Base-by-base conservation (phyloP, 2,888 invertebrate genomes). In the Neoitamus cyanurus region DNA sequence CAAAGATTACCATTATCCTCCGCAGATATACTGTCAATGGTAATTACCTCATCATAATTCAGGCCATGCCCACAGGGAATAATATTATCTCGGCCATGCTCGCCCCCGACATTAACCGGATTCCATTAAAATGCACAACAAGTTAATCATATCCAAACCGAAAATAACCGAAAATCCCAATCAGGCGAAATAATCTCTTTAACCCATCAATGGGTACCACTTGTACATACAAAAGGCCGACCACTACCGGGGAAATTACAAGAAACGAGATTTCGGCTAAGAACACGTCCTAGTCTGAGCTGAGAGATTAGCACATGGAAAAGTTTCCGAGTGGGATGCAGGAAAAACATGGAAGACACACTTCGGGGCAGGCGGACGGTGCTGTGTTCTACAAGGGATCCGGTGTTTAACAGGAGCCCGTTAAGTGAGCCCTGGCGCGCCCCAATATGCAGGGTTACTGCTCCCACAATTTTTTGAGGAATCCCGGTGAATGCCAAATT, bases 1-100 rank as follows among this genome's bases (percentile, higher is more conserved):
- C 80, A 80, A 80, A 80, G 80, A 80, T 80, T 80, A 80, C 80
- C 80, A 58, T 80, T 80, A 80, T 80, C 80, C 80, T 80, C 58
- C 9, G 15, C 48, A 73, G 48, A 83, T 75, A 34, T 46, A 48
- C 82, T 85, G 85, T 84, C 86, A 85, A 84, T 86, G 84, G 82
- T 85, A 85, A 86, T 85, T 86, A 86, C 84, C 85, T 86, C 84
- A 86, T 86, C 86, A 86, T 86, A 85, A 86, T 86, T 86, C 86
- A 85, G 37, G 46, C 77, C 86, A 86, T 85, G 84, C 37, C 72
- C 84, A 15, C 42, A 31, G 70, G 80, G 78, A 70, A 83, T 85
- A 84, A 83, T 85, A 46, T 83, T 84, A 85, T 85, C 37, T 69
- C 68, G 73, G 75, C 80, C 82, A 78, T 78, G 83, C 73, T 77